Evolutionary conservation across 2,797 vertebrate species (phyloP).

Genomic region (Iguana delicatissima): DNA sequence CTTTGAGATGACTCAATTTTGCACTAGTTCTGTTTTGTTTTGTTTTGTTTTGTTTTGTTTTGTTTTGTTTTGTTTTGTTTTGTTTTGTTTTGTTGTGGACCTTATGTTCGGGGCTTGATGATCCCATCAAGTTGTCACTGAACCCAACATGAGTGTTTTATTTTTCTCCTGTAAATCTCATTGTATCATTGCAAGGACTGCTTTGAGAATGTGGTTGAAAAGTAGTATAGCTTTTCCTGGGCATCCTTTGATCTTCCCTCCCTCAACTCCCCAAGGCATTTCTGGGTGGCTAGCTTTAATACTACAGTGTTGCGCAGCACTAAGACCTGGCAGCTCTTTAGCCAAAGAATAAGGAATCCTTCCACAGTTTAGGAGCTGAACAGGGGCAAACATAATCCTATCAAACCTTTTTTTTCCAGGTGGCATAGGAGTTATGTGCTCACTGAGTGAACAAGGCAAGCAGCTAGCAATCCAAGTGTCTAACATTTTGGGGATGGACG

Average conservation of each 20-base stretch:
- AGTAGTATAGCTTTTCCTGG: background rate
- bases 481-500: conserved; percentile 86
- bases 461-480: conserved; percentile 86
- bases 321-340: background rate
- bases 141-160: background rate
- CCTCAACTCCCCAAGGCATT: background rate
- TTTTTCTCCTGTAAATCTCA: background rate
- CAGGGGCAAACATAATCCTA: conserved; percentile 13
- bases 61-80: background rate
- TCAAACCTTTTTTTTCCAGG: conserved; percentile 66
- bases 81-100: background rate
- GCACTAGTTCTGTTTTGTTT: background rate
- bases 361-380: conserved; percentile 20
- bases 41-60: background rate
- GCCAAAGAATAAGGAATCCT: background rate
- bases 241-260: background rate
- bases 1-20: background rate
- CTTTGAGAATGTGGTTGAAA: conserved; percentile 3
- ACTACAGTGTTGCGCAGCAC: no score
- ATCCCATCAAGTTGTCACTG: background rate
- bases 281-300: no score
- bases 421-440: conserved; percentile 85
- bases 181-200: background rate
- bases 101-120: background rate
- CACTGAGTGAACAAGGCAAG: conserved; percentile 84